Evolutionary conservation across 1,140 invertebrate genomes (phyloP), one percentile per base, ranked within the genome.

Genomic region (Drosophila aff.): DNA sequence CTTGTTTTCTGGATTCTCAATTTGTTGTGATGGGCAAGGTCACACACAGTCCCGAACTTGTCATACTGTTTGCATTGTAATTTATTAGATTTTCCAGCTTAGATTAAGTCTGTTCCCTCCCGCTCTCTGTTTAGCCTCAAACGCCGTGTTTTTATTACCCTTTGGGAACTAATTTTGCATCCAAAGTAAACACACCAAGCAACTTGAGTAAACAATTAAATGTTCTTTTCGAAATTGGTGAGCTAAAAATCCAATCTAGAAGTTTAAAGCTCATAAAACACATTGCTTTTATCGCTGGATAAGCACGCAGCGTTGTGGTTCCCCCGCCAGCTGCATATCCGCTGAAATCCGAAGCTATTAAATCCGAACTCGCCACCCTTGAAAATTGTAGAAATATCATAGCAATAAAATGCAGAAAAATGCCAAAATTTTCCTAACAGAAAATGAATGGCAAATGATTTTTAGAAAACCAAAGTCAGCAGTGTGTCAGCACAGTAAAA

Each of bases 161-260:
- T 65, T 57, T 77, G 60, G 44, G 41, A 72, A 64, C 61, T 74
- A 66, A 76, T 79, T 82, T 52, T 47, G 41, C 49, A 36, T 46
- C 55, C 57, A 31, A 46, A 58, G 61, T 64, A 76, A 79, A 82
- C 72, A 74, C 28, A 33, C 28, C 59, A 44, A 44, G 13, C 64
- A 52, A 57, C 69, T 58, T 62, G 64, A 33, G 81, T 87, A 89
- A 84, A 87, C 77, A 89, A 81, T 81, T 78, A 71, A 78, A 58
- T 78, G 50, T 81, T 78, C 72, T 74, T 71, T 74, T 18, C 10
- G 9, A 74, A 82, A 65, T 52, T 61, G 50, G 13, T n/a, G 15
- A 15, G 21, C 31, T 23, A 57, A 72, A 79, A 71, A 65, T 64
- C 67, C 62, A 65, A 67, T 87, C 73, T 69, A 50, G 23, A 67